Evolutionary conservation across 2,888 invertebrate species (phyloP).

Genomic region (Ephialtes manifestator): DNA sequence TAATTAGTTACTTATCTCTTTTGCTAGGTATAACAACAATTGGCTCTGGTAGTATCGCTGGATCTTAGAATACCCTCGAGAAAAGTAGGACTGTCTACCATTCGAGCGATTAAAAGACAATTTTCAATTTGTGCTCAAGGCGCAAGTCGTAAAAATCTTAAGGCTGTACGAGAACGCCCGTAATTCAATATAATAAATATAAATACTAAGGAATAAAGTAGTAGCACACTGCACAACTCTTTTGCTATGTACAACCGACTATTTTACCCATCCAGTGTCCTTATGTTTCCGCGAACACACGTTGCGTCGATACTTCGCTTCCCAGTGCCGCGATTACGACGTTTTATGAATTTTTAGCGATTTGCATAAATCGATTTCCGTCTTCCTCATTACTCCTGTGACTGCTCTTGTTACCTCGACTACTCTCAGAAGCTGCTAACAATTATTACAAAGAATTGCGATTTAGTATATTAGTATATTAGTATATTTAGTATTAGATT

Average conservation of each 20-base stretch:
- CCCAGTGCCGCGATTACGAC: neutral
- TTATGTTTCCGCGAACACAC: constrained; percentile 31
- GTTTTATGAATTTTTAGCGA: neutral
- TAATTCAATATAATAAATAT: constrained; percentile 21
- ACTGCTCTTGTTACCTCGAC: constrained; percentile 18
- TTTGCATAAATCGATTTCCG: constrained; percentile 50
- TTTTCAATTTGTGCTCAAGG: constrained; percentile 76
- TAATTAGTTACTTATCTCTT: constrained; percentile 62
- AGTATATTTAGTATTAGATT: too few relatives aligned
- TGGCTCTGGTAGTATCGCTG: constrained; percentile 1
- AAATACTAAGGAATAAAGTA: constrained; percentile 25
- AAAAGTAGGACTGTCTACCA: constrained; percentile 71
- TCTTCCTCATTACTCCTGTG: constrained; percentile 10
- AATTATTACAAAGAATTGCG: neutral
- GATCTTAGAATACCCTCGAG: constrained; percentile 62
- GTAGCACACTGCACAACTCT: neutral
- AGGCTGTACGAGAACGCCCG: constrained; percentile 63
- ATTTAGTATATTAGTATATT: neutral
- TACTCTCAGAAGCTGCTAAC: neutral
- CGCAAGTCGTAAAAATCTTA: constrained; percentile 75
- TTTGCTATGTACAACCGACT: neutral
- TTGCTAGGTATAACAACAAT: neutral
- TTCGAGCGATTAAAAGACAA: constrained; percentile 75
- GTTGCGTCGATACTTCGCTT: neutral
- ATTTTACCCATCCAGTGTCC: constrained; percentile 40